A percentile compares a stretch with the other conserved stretches of the same genome.
These are phyloP conservation scores for Anticlea derivata DNA, from an alignment of 2,888 invertebrate species.

Conservation along the genomic window DNA sequence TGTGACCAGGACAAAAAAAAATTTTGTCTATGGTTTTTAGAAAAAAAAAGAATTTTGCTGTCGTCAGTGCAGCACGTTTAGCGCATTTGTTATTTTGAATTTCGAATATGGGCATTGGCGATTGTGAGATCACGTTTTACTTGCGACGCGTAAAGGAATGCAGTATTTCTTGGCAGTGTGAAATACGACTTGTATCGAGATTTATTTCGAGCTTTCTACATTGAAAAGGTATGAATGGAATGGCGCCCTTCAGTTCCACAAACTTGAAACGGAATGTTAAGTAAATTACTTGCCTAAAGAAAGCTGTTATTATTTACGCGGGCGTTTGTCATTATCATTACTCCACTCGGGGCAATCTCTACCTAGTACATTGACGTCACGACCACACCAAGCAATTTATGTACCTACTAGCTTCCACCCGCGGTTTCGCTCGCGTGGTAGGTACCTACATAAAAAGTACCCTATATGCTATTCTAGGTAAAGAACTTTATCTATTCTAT, in stretches of 20 bases:
- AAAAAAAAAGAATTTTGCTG: slow-evolving; percentile 1
- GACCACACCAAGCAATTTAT: no score
- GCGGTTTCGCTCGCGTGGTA: no score
- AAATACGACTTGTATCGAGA: slow-evolving; percentile 22
- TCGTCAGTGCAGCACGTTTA: neutral
- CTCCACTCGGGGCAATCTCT: no score
- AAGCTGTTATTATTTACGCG: no score
- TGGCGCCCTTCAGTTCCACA: neutral
- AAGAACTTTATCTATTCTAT: no score
- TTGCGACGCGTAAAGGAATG: slow-evolving; percentile 20
- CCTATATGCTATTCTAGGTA: no score
- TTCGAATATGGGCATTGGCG: neutral
- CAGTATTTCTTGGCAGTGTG: slow-evolving; percentile 21
- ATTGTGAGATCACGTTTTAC: slow-evolving; percentile 18
- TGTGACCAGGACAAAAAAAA: slow-evolving; percentile 9
- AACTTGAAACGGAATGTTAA: slow-evolving; percentile 2
- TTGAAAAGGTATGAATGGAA: slow-evolving; percentile 7
- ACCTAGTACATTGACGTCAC: no score
- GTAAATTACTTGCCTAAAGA: neutral
- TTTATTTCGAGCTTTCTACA: slow-evolving; percentile 21
- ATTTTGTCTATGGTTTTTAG: slow-evolving; percentile 3
- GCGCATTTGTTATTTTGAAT: neutral
- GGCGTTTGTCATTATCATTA: no score
- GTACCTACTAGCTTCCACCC: no score
- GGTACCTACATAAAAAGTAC: no score